phyloP scores from a whole-genome alignment of 64 coral and sea anemone genomes.

The Montipora sp. region DNA sequence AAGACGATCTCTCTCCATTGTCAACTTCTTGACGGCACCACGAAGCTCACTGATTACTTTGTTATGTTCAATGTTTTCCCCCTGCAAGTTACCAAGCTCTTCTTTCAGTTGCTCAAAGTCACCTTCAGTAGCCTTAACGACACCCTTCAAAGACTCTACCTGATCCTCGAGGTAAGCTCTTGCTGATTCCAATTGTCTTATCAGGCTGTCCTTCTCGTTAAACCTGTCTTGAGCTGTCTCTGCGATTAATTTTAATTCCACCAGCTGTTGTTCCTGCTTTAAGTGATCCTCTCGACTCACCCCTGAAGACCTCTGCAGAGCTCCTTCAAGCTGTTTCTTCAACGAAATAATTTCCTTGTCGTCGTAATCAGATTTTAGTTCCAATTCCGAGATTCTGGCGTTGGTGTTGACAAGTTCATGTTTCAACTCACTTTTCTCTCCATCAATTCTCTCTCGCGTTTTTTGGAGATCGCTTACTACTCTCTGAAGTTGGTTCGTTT shows the following conservation, averaged over 20 bases:
- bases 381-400: constrained; percentile 83
- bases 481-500: constrained; percentile 68
- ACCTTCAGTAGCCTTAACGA: constrained; percentile 53
- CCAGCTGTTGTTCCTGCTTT: constrained; percentile 79
- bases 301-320: constrained; percentile 64
- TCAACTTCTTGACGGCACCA: constrained; percentile 57
- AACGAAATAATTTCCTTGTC: constrained; percentile 83
- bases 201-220: constrained; percentile 86
- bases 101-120: constrained; percentile 75
- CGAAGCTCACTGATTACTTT: constrained; percentile 69
- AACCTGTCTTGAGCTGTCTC: constrained; percentile 89
- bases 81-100: constrained; percentile 65
- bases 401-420: constrained; percentile 77
- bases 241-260: constrained; percentile 74
- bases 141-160: constrained; percentile 70
- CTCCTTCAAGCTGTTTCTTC: constrained; percentile 87
- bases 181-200: constrained; percentile 82
- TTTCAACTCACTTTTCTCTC: constrained; percentile 80
- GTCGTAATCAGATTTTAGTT: constrained; percentile 86
- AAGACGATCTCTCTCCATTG: constrained; percentile 64
- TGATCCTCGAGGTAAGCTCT: constrained; percentile 75
- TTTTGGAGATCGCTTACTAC: constrained; percentile 78
- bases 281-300: constrained; percentile 72
- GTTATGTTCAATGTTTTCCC: constrained; percentile 84
- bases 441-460: constrained; percentile 63